Base-by-base conservation (phyloP, 2,113 vertebrate species). In the Otus sunia region DNA sequence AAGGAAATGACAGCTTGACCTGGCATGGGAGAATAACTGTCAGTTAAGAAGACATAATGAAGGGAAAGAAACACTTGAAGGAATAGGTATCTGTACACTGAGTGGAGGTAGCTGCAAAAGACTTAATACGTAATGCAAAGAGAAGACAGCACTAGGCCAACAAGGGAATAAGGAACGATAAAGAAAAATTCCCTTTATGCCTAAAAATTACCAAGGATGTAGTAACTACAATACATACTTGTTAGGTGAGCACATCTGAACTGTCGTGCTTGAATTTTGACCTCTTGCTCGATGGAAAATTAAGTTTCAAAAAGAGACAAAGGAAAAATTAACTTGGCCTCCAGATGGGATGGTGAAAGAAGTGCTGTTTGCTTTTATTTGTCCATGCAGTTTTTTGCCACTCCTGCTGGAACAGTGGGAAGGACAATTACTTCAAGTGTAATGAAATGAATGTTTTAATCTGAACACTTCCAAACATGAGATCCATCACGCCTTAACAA, bases 401-500 rank as follows among this genome's bases (percentile, higher is more conserved):
- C 39, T 92, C 22, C 32, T 78, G 64, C 58, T 81, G 81, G 50
- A 92, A 80, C 13, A 49, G 21, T 0, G 7, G 34, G 69, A 95
- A 84, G 83, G 77, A 82, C 93, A 90, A 75, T 87, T 60, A 92
- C 56, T 85, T 86, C 30, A 74, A 92, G 45, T 78, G 63, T 60
- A 91, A 89, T 89, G 67, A 97, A 96, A 77, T 25, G 79, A 93
- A 62, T 52, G 75, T 30, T 78, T 49, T 69, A 73, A 67, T 26
- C 55, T 9, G 74, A 96, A 91, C 77, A 50, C 45, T 91, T 94
- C 50, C 52, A 90, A 75, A 73, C 39, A 94, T 8, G 29, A 83
- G 73, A 96, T 80, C 94, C 59, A 96, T 68, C 69, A 63, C 3
- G 30, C 91, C 75, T 88, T n/a, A 32, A 73, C 62, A 86, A 95